Percentiles rank a stretch among this genome's conserved stretches.
Conservation (phyloP, 2,113 vertebrate genomes). For the Symphodus melops region DNA sequence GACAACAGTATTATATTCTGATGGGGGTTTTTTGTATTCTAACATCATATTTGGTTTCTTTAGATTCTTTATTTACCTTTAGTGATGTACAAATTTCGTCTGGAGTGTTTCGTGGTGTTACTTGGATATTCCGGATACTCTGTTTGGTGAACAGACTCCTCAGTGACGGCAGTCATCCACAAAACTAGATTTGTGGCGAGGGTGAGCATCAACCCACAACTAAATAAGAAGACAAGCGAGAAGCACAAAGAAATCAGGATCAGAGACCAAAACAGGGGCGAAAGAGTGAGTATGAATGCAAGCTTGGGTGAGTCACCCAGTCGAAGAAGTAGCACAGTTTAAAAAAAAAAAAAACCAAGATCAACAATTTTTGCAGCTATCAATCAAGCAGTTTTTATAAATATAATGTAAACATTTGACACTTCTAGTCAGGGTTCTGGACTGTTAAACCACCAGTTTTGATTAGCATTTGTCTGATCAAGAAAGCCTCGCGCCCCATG, state of each 20-base stretch:
- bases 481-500: too few species aligned
- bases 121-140: slow-evolving; percentile 8
- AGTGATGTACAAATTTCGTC: slow-evolving; percentile 31
- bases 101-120: slow-evolving; percentile 19
- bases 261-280: neutral
- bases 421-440: neutral
- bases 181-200: slow-evolving; percentile 91
- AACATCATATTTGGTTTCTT: neutral
- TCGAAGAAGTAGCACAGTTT: too few species aligned
- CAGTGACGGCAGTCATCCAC: slow-evolving; percentile 93
- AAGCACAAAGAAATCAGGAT: neutral
- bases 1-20: neutral
- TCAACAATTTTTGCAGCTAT: too few species aligned
- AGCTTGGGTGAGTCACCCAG: too few species aligned
- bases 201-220: slow-evolving; percentile 94
- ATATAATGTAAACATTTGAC: too few species aligned
- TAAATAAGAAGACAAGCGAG: slow-evolving; percentile 47
- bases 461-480: neutral
- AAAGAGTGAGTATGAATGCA: too few species aligned
- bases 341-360: too few species aligned
- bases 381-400: too few species aligned
- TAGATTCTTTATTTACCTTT: slow-evolving; percentile 47
- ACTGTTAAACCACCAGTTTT: neutral
- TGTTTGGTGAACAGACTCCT: slow-evolving; percentile 93
- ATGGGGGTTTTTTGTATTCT: neutral